These are phyloP conservation scores for Drosophila paranaensis DNA, from an alignment of 2,888 invertebrate genomes.

Conservation along the genomic window DNA sequence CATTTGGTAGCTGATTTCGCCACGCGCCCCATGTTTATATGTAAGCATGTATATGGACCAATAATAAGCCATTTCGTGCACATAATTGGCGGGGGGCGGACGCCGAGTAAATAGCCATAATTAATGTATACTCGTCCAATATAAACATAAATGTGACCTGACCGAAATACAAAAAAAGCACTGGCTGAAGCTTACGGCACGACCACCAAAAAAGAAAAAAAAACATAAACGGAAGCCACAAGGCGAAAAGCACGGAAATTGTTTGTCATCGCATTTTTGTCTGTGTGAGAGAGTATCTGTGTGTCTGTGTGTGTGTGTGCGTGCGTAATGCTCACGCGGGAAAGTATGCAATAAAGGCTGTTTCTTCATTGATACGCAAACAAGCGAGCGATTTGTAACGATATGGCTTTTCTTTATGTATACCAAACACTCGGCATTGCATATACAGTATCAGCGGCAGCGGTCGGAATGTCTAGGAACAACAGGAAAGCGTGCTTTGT, in stretches of 20 bases:
- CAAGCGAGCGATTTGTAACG: constrained; percentile 59
- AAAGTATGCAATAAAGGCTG: constrained; percentile 73
- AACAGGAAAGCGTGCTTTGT: constrained; percentile 42
- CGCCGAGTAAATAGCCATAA: constrained; percentile 73
- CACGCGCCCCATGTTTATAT: constrained; percentile 29
- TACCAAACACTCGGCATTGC: background rate
- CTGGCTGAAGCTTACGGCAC: constrained; percentile 32
- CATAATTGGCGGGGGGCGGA: constrained; percentile 67
- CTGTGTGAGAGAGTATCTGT: constrained; percentile 1
- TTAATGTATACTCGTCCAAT: constrained; percentile 69
- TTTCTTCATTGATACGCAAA: constrained; percentile 75
- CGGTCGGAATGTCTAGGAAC: constrained; percentile 39
- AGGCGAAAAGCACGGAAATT: constrained; percentile 54
- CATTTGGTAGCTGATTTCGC: constrained; percentile 64
- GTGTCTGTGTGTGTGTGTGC: constrained; percentile 1
- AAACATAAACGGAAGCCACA: constrained; percentile 43
- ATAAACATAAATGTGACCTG: constrained; percentile 77
- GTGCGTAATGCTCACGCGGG: constrained; percentile 47
- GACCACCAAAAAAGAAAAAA: constrained; percentile 4
- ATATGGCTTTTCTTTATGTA: constrained; percentile 39
- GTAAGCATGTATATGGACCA: constrained; percentile 56
- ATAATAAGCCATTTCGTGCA: constrained; percentile 77
- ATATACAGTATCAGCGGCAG: constrained; percentile 1
- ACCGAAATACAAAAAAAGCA: constrained; percentile 63
- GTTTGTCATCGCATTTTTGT: constrained; percentile 56